These are phyloP conservation scores for Norana najaformis DNA, from an alignment of 2,888 invertebrate genomes.

Conservation along the genomic window DNA sequence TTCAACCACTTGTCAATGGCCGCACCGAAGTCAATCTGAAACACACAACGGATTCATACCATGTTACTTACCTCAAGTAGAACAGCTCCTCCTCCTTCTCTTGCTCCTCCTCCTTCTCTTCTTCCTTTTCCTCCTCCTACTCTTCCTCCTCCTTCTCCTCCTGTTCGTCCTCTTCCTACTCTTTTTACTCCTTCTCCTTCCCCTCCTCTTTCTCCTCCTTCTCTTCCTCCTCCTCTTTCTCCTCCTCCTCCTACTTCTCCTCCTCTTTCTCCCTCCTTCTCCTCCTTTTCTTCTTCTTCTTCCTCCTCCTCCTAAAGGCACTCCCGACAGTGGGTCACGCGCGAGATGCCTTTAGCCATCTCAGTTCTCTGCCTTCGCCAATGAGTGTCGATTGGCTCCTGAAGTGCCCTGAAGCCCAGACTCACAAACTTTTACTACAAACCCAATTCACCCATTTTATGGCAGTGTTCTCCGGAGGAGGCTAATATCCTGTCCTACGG, in stretches of 20 bases:
- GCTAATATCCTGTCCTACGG: neutral
- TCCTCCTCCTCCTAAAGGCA: neutral
- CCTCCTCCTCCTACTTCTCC: neutral
- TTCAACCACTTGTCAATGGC: constrained; percentile 46
- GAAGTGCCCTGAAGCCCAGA: neutral
- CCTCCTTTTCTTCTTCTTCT: neutral
- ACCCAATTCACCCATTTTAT: neutral
- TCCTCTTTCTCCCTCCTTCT: neutral
- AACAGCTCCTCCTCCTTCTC: neutral
- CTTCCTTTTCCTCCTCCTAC: too few relatives aligned
- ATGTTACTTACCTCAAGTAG: too few relatives aligned
- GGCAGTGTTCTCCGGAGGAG: neutral
- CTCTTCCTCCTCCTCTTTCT: neutral
- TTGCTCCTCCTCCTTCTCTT: neutral
- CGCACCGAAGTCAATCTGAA: constrained; percentile 47
- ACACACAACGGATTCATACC: too few relatives aligned
- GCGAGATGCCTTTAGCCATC: neutral
- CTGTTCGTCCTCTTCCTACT: too few relatives aligned
- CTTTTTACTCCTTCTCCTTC: too few relatives aligned
- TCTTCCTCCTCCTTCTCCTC: too few relatives aligned
- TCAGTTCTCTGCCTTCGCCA: neutral
- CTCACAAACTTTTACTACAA: neutral
- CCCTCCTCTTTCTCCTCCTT: too few relatives aligned
- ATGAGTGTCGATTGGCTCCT: neutral
- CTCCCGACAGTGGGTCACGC: neutral